Percentiles rank a stretch among this genome's conserved stretches.
These are phyloP conservation scores for Mormyrus hasselquistii DNA, from an alignment of 2,797 vertebrate species.

Conservation along the genomic window DNA sequence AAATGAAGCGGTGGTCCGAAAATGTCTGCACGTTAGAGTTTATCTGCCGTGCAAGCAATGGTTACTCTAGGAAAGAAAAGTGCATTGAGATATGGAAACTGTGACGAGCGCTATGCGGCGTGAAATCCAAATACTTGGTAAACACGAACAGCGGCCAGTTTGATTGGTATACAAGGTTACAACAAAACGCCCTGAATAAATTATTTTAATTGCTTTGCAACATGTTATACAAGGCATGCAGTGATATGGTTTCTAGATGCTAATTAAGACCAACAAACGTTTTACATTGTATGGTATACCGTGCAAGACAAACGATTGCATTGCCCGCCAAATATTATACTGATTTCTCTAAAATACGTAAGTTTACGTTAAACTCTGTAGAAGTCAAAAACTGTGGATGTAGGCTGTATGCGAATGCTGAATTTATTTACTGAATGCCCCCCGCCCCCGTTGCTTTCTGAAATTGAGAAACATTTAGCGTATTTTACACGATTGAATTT, in stretches of 20 bases:
- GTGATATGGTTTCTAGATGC: not conserved
- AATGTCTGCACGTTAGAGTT: not conserved
- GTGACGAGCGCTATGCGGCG: not conserved
- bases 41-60: not conserved
- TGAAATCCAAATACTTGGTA: not conserved
- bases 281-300: not conserved
- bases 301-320: not conserved
- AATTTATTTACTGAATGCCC: not conserved
- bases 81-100: not conserved
- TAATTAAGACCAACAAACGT: not conserved
- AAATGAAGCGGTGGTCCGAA: not conserved
- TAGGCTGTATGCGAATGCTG: not conserved
- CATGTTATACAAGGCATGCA: not conserved
- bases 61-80: not conserved
- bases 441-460: not conserved
- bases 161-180: not conserved
- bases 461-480: not conserved
- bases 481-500: not conserved
- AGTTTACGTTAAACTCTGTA: not conserved
- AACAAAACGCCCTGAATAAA: not conserved
- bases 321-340: not conserved
- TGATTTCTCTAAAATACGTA: not conserved
- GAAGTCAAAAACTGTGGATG: not conserved
- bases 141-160: not conserved
- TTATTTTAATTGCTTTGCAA: not conserved